phyloP scores from a whole-genome alignment of 2,797 vertebrate species.

The Vireo griseus region DNA sequence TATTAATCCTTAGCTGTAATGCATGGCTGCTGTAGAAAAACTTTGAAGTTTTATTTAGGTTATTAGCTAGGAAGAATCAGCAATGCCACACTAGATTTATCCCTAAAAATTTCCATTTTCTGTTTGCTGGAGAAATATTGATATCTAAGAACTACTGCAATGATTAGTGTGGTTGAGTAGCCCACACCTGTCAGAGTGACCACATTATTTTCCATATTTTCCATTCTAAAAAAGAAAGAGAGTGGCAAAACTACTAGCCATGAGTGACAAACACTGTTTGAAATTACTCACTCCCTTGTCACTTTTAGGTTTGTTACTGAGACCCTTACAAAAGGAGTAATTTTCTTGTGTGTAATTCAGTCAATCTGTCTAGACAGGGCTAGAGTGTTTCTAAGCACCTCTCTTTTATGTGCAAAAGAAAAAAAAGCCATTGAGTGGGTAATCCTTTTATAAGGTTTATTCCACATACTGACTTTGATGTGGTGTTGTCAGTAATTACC shows the following conservation, averaged over 20 bases:
- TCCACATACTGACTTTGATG: slow-evolving; percentile 6
- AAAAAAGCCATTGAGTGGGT: neutral
- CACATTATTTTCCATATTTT: neutral
- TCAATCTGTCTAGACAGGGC: slow-evolving; percentile 19
- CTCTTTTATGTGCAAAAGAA: neutral
- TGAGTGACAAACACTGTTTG: neutral
- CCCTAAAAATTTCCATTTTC: neutral
- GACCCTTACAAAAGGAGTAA: neutral
- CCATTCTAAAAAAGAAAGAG: neutral
- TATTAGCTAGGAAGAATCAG: neutral
- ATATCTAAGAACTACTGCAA: neutral
- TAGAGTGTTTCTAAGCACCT: neutral
- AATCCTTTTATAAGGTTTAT: slow-evolving; percentile 27
- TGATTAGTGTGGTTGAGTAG: neutral
- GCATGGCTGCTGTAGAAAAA: neutral
- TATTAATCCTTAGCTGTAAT: neutral
- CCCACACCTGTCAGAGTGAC: neutral
- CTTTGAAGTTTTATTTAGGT: neutral
- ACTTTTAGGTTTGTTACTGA: neutral
- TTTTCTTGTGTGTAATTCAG: slow-evolving; percentile 22
- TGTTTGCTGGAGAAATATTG: neutral
- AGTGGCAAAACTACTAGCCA: neutral
- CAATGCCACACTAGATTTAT: neutral
- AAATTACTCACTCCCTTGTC: neutral
- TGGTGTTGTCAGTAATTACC: neutral